Evolutionary conservation across 2,113 vertebrate species (phyloP).

Genomic region (Anolis sagrei): DNA sequence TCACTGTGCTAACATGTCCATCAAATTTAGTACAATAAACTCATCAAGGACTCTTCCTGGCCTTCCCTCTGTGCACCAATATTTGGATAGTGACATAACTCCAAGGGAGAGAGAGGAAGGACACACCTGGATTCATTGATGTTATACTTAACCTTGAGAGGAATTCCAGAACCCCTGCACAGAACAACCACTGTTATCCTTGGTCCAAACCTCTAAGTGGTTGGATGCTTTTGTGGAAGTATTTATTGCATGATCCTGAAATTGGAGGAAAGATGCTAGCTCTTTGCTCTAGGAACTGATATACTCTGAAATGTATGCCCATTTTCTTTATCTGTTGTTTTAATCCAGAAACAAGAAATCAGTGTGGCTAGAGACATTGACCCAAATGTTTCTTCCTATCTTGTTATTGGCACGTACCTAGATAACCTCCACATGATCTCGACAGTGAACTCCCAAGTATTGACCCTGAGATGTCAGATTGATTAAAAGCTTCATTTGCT

Average conservation of each 20-base stretch:
- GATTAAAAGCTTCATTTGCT: slow-evolving; percentile 1
- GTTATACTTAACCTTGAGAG: neutral
- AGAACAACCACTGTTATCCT: neutral
- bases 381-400: neutral
- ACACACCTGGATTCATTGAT: neutral
- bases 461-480: slow-evolving; percentile 1
- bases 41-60: neutral
- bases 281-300: neutral
- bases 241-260: neutral
- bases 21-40: neutral
- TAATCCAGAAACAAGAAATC: neutral
- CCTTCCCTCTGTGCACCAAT: neutral
- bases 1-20: neutral
- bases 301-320: neutral
- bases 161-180: neutral
- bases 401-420: neutral
- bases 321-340: neutral
- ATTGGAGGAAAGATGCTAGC: neutral
- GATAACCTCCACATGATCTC: neutral
- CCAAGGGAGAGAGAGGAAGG: neutral
- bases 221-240: too few species aligned
- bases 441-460: neutral
- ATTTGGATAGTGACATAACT: neutral
- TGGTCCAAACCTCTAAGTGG: neutral
- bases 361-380: neutral